Base-by-base conservation (phyloP, 2,888 invertebrate genomes). In the Aelia acuminata region DNA sequence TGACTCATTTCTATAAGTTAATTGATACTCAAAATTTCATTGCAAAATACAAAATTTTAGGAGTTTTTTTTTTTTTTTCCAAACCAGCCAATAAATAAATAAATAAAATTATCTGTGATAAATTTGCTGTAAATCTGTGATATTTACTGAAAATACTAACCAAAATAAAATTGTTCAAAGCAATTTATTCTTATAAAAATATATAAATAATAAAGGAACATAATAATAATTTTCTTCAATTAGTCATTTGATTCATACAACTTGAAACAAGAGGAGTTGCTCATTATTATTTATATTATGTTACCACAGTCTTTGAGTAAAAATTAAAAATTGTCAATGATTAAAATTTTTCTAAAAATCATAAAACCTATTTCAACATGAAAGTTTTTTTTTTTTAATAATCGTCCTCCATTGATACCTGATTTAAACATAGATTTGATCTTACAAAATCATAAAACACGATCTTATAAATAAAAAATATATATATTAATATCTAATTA, bases 401-500 rank as follows among this genome's bases (percentile, higher is more conserved):
- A 7, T 63, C 63, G 35, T 70, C 1, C 20, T 35, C 8, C 63
- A 31, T 35, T 70, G 15, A 80, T 80, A 80, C 43, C n/a, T 20
- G 22, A 80, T 43, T n/a, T 43, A 80, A 80, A 43, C n/a, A 43
- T 47, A 80, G n/a, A 80, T 80, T 70, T 70, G 63, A 70, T 70
- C 26, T 80, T n/a, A 80, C 13, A 80, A 80, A 80, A 80, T 80
- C n/a, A 43, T 80, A 80, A 47, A 80, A 47, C 22, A 80, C 39
- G 15, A 80, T 80, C 22, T n/a, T 47, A 80, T n/a, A 80, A 43
- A 80, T 43, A 80, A 80, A 80, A 80, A 11, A 80, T 80, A 80
- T 75, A 75, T 80, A 80, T 80, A 80, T 80, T 80, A 43, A 80
- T 80, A n/a, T 43, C 43, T 43, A 80, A 80, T 80, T n/a, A 80